Base-by-base conservation (phyloP, 2,888 invertebrate species). In the Podabrus alpinus region DNA sequence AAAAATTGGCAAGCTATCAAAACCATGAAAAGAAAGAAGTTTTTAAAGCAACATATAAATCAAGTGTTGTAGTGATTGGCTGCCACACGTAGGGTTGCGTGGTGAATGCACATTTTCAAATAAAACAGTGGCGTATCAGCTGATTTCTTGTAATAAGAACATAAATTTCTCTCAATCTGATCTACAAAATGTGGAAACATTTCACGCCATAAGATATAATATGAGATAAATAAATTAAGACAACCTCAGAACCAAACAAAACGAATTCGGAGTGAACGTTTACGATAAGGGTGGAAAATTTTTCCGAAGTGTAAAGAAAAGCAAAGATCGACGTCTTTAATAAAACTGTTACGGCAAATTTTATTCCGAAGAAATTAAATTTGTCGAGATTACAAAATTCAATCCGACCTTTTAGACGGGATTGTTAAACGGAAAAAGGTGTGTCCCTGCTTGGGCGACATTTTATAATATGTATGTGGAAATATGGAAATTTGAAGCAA, bases 21-120 rank as follows among this genome's bases (percentile, higher is more conserved):
- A 72, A 62, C 73, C 75, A 62, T 62, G 68, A 66, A 69, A 66
- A 67, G 77, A 76, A 79, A 77, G 75, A 78, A 79, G 78, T 80
- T 79, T 78, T 77, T 78, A 80, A 79, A 80, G 81, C 80, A 77
- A 76, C 77, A 78, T 78, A 82, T 82, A 82, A 82, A 82, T 82
- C 82, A 82, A 80, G 76, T 73, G 77, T 77, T 72, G 75, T 77
- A 77, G 80, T 80, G 80, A 79, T 79, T 78, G 80, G 80, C 78
- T 77, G 78, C 77, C 77, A 81, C 81, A 80, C 80, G 82, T 80
- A 79, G 79, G 74, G 77, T 80, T 80, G 80, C 80, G 80, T 80
- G 79, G 81, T 75, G 77, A 71, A 78, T 79, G 79, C 77, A 79
- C 80, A 80, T 81, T 81, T 80, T 80, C 79, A 76, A 79, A 81